Base-by-base conservation (phyloP, 1,140 invertebrate species). In the Calycopis cecrops region DNA sequence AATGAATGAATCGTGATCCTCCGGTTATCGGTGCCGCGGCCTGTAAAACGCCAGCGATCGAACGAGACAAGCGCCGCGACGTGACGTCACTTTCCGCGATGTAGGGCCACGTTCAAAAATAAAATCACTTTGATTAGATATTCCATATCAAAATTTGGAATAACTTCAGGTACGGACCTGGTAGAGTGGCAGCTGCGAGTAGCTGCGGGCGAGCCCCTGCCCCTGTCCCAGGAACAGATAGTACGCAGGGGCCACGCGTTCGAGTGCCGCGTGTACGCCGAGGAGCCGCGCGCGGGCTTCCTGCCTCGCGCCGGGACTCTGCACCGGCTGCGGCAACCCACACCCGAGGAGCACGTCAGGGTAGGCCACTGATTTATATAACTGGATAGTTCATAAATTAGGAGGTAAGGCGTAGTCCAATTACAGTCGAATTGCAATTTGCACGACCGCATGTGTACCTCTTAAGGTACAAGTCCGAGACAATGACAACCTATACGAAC, bases 181-280 rank as follows among this genome's bases (percentile, higher is more conserved):
- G 98, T 99, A 0, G 96, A 99, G 86, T 99, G 98, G 98, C 98
- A 99, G 86, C 88, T 99, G 0, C 91, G 90, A 66, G 88, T 95
- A 48, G 98, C 98, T 0, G 89, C 93, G 35, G 98, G 98, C 6
- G 96, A 97, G 73, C 88, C 90, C 48, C 85, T 99, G 11, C 96
- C 97, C 0, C 62, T 96, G 0, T 88, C 85, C 0, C 96, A 97
- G 76, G 91, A 94, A 1, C 89, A 97, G 57, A 94, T 98, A 34
- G 78, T 87, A 12, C 85, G 97, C 0, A 91, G 86, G 7, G 95
- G 95, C 0, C 96, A 98, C 82, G 93, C 96, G 0, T 95, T 98
- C 68, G 96, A 98, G 88, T 97, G 97, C 16, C 90, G 98, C 67
- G 96, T 99, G 60, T 99, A 99, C 89, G 98, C 98, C 0, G 98